phyloP scores from a whole-genome alignment of 23 tunicate genomes.

The Botrylloides violaceus region DNA sequence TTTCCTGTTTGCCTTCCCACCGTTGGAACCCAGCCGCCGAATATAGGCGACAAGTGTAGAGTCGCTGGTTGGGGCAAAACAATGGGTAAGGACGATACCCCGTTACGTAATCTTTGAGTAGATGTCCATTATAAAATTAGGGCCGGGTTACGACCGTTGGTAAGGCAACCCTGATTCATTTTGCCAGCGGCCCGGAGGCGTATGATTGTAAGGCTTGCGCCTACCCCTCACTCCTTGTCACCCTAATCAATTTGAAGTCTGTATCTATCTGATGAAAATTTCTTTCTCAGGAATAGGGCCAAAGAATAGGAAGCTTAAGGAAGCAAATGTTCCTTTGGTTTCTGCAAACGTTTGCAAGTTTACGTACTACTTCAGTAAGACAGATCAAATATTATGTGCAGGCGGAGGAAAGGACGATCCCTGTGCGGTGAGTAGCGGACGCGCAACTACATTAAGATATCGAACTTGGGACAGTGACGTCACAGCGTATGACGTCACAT shows the following conservation, averaged over 20 bases:
- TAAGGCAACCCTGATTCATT: too few species aligned
- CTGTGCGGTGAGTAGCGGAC: constrained; percentile 35
- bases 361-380: constrained; percentile 27
- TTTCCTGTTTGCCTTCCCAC: constrained; percentile 74
- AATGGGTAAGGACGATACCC: constrained; percentile 17
- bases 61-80: constrained; percentile 29
- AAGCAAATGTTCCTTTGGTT: constrained; percentile 15
- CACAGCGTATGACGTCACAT: too few species aligned
- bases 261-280: too few species aligned
- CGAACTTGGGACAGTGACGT: too few species aligned
- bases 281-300: constrained; percentile 23
- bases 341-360: constrained; percentile 19
- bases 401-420: constrained; percentile 39
- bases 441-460: too few species aligned
- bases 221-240: too few species aligned
- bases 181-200: too few species aligned
- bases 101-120: too few species aligned
- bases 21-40: constrained; percentile 1
- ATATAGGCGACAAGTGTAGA: constrained; percentile 6
- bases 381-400: constrained; percentile 37
- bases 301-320: constrained; percentile 9
- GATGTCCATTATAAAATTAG: too few species aligned
- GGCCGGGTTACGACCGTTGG: too few species aligned
- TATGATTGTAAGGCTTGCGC: too few species aligned
- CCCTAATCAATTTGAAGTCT: too few species aligned